Conservation (phyloP, 1,140 invertebrate genomes). For the Augochlora pura region DNA sequence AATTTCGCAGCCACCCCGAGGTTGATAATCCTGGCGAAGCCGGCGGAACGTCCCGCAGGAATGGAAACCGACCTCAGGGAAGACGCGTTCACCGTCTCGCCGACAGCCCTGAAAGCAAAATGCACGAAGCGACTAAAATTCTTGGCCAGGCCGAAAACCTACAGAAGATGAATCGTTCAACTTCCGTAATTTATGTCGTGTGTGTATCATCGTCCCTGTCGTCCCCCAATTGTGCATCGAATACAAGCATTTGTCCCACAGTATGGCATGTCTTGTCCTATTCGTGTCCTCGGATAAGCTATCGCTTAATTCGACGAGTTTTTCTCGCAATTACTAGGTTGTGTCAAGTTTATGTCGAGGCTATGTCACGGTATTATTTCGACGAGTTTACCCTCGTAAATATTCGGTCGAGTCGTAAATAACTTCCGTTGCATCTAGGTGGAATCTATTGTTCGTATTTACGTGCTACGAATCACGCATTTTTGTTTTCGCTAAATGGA, state of each 20-base stretch:
- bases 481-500: too few relatives aligned
- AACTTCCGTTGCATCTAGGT: too few relatives aligned
- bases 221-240: background rate
- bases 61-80: conserved; percentile 72
- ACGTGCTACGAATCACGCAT: too few relatives aligned
- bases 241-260: background rate
- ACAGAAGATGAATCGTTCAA: conserved; percentile 21
- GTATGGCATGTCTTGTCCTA: background rate
- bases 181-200: background rate
- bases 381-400: too few relatives aligned
- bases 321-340: too few relatives aligned
- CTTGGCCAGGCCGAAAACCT: conserved; percentile 67
- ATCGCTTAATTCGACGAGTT: too few relatives aligned
- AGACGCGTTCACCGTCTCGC: conserved; percentile 71
- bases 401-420: too few relatives aligned
- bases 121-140: conserved; percentile 62
- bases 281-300: too few relatives aligned
- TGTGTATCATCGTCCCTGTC: background rate
- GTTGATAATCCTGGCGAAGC: conserved; percentile 62
- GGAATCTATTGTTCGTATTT: too few relatives aligned
- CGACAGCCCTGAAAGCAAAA: conserved; percentile 67
- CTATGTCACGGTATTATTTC: too few relatives aligned
- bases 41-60: conserved; percentile 60
- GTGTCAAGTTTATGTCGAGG: too few relatives aligned
- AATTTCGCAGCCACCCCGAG: conserved; percentile 64